Evolutionary conservation across 2,888 invertebrate genomes (phyloP), one percentile per base, ranked within the genome.

Genomic region (Blera fallax): DNA sequence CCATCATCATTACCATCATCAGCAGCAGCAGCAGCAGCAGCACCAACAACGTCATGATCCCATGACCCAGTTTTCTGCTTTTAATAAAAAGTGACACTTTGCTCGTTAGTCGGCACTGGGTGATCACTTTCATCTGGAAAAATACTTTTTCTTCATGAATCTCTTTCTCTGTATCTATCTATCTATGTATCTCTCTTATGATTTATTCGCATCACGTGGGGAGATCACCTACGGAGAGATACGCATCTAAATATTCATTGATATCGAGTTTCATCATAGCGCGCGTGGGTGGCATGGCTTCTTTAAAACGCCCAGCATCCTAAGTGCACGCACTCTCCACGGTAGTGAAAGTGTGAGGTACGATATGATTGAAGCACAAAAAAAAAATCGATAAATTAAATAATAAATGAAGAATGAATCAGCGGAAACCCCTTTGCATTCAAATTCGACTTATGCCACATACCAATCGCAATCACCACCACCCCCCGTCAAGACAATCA

Each of bases 51-150:
- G 40, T 79, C 82, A 60, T 80, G 74, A 74, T 80, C 73, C 73
- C 83, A 78, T 83, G 83, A 78, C 83, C 83, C 37, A 83, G 16
- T 78, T 83, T 54, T 45, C 21, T 40, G 8, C 43, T 74, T 74
- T 52, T 40, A 62, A 73, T 73, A 69, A 64, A 64, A 74, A 84
- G 80, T 84, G 74, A 80, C 84, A 84, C 64, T 80, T 84, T 80
- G 80, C 60, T 79, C 74, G 74, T 84, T 80, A 84, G 74, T 54
- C 62, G 48, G 48, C 64, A 65, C 32, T 80, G 58, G 80, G 54
- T 65, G 81, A 76, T 85, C 60, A 70, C 81, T 60, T 54, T 85
- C 70, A 58, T 80, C 52, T 54, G 60, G 48, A 77, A 76, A 65
- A 65, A 37, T 45, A 37, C 7, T 48, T 65, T 34, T 56, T 64